A percentile compares a stretch with the other conserved stretches of the same genome.
phyloP scores from a whole-genome alignment of 2,113 vertebrate genomes.

The Riparia riparia region DNA sequence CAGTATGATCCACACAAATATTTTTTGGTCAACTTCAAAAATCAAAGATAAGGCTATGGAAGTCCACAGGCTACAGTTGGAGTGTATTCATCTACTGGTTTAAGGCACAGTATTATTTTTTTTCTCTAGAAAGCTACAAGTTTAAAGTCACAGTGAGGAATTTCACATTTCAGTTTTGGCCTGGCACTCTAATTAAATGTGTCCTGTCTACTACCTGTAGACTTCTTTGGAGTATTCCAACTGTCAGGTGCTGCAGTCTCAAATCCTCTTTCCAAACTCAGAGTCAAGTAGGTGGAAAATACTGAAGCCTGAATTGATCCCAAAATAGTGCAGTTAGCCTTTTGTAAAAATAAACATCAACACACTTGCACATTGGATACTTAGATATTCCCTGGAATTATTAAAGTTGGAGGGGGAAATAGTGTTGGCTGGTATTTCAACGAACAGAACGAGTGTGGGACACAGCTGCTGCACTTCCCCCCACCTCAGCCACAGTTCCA shows the following conservation, averaged over 20 bases:
- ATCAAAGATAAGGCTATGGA: constrained; percentile 30
- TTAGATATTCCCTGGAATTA: background rate
- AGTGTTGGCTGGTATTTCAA: background rate
- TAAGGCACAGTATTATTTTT: constrained; percentile 68
- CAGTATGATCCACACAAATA: background rate
- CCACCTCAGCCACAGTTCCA: background rate
- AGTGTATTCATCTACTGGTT: constrained; percentile 31
- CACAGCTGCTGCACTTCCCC: background rate
- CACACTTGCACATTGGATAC: background rate
- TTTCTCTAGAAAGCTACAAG: constrained; percentile 44
- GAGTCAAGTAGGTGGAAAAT: background rate
- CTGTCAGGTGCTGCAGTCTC: background rate
- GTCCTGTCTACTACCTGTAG: background rate
- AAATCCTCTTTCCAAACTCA: background rate
- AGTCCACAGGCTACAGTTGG: background rate
- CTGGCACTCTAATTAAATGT: constrained; percentile 27
- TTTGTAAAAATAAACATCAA: background rate
- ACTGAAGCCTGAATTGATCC: background rate
- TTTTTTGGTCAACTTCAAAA: constrained; percentile 33
- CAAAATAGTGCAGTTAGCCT: background rate
- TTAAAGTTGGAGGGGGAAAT: background rate
- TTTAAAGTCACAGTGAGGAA: constrained; percentile 72
- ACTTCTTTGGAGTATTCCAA: background rate
- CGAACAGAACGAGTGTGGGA: background rate
- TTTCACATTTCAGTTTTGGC: constrained; percentile 47